A percentile compares a stretch with the other conserved stretches of the same genome.
These are phyloP conservation scores for Rhodinocichla rosea DNA, from an alignment of 2,113 vertebrate species.

Conservation along the genomic window DNA sequence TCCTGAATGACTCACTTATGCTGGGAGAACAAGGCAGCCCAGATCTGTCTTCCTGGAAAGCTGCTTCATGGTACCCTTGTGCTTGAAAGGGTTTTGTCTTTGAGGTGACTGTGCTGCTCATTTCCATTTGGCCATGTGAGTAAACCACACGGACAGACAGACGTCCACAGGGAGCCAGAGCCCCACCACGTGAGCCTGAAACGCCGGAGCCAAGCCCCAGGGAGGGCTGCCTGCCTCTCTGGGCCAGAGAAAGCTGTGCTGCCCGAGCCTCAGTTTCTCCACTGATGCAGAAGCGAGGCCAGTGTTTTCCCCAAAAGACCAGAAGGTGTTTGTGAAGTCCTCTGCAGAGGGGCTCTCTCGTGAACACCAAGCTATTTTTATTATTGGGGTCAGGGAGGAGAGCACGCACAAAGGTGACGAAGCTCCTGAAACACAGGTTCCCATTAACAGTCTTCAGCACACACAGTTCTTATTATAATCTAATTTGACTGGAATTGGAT, in stretches of 20 bases:
- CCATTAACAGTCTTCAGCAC: slow-evolving; percentile 52
- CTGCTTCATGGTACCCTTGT: neutral
- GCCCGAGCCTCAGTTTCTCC: neutral
- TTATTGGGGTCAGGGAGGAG: slow-evolving; percentile 52
- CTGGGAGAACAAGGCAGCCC: neutral
- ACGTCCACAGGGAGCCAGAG: neutral
- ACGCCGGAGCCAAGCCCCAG: fast-evolving
- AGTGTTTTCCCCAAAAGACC: neutral
- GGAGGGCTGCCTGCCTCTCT: neutral
- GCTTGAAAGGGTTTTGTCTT: neutral
- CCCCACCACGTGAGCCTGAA: fast-evolving
- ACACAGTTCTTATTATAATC: slow-evolving; percentile 62
- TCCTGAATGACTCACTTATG: slow-evolving; percentile 10
- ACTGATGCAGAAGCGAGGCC: neutral
- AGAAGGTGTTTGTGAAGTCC: neutral
- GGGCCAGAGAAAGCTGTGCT: neutral
- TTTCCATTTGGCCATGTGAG: neutral
- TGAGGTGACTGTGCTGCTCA: neutral
- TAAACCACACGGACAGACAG: neutral
- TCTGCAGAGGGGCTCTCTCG: neutral
- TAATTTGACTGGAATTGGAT: slow-evolving; percentile 69
- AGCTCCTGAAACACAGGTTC: slow-evolving; percentile 55
- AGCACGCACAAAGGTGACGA: neutral
- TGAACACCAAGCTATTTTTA: slow-evolving; percentile 18
- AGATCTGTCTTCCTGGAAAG: slow-evolving; percentile 15